Percentiles rank a stretch among this genome's conserved stretches.
These are phyloP conservation scores for Xyliphius kryptos DNA, from an alignment of 2,113 vertebrate genomes.

Conservation along the genomic window DNA sequence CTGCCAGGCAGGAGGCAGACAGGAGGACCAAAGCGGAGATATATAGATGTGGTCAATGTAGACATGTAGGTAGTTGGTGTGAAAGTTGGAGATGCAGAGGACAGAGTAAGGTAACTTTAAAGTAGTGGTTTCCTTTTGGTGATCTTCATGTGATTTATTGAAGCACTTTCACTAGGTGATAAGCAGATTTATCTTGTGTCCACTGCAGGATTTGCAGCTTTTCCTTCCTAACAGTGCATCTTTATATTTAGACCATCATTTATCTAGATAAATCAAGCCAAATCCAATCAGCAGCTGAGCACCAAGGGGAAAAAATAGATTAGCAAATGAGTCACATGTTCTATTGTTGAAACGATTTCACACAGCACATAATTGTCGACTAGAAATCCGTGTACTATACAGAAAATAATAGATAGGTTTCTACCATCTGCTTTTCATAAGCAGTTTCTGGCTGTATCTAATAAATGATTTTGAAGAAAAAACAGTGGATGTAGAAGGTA, in stretches of 20 bases:
- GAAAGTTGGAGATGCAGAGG: too few species aligned
- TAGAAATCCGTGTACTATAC: not conserved
- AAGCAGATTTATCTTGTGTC: constrained; percentile 3
- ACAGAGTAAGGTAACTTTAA: too few species aligned
- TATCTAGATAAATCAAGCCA: not conserved
- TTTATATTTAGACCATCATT: constrained; percentile 2
- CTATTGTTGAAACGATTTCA: constrained; percentile 2
- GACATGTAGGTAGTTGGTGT: too few species aligned
- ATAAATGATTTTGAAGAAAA: not conserved
- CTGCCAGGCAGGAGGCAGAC: too few species aligned
- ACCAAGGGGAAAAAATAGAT: not conserved
- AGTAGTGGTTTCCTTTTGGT: not conserved
- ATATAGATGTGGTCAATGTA: too few species aligned
- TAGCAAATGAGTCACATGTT: not conserved
- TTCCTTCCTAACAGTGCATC: not conserved
- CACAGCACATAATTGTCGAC: not conserved
- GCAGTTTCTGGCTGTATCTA: not conserved
- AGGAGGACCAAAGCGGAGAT: too few species aligned
- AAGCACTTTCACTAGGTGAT: not conserved
- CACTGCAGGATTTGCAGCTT: not conserved
- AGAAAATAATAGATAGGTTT: not conserved
- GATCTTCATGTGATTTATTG: constrained; percentile 2
- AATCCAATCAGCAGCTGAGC: not conserved
- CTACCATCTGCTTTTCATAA: constrained; percentile 15
- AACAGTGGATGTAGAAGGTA: not conserved